A percentile compares a stretch with the other conserved stretches of the same genome.
Evolutionary conservation across 2,888 invertebrate genomes (phyloP).

Genomic region (Endomychus coccineus): DNA sequence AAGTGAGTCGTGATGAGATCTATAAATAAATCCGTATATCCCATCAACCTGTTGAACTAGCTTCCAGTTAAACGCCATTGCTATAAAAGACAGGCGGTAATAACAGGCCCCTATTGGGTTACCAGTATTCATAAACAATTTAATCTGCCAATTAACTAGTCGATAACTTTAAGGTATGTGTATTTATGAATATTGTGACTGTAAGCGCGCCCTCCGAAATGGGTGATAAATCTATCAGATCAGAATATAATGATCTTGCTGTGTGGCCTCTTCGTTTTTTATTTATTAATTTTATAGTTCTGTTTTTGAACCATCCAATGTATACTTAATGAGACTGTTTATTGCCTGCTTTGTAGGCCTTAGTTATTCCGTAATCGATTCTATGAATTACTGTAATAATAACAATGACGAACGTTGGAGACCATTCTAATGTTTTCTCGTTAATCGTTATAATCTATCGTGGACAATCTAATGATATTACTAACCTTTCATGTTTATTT

Average conservation of each 20-base stretch:
- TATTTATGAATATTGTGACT: constrained; percentile 16
- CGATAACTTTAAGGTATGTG: constrained; percentile 13
- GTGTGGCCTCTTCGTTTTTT: constrained; percentile 16
- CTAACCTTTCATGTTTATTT: too few relatives aligned
- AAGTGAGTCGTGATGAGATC: too few relatives aligned
- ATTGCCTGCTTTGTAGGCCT: constrained; percentile 13
- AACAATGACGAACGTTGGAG: too few relatives aligned
- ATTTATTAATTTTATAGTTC: constrained; percentile 17
- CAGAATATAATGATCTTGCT: constrained; percentile 14
- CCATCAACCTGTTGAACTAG: constrained; percentile 11
- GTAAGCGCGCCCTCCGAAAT: constrained; percentile 7
- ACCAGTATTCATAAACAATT: constrained; percentile 13
- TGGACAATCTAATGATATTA: too few relatives aligned
- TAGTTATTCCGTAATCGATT: constrained; percentile 10
- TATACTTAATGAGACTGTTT: constrained; percentile 17
- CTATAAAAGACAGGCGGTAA: constrained; percentile 11
- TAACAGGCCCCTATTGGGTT: constrained; percentile 11
- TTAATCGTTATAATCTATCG: too few relatives aligned
- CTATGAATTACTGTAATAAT: too few relatives aligned
- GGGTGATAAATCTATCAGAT: constrained; percentile 15
- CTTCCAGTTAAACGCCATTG: constrained; percentile 15
- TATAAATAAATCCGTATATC: constrained; percentile 13
- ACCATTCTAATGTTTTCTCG: too few relatives aligned
- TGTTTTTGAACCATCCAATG: constrained; percentile 14
- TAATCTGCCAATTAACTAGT: constrained; percentile 14